Evolutionary conservation across 2,113 vertebrate genomes (phyloP), one percentile per base, ranked within the genome.

Genomic region (Morone chrysops): DNA sequence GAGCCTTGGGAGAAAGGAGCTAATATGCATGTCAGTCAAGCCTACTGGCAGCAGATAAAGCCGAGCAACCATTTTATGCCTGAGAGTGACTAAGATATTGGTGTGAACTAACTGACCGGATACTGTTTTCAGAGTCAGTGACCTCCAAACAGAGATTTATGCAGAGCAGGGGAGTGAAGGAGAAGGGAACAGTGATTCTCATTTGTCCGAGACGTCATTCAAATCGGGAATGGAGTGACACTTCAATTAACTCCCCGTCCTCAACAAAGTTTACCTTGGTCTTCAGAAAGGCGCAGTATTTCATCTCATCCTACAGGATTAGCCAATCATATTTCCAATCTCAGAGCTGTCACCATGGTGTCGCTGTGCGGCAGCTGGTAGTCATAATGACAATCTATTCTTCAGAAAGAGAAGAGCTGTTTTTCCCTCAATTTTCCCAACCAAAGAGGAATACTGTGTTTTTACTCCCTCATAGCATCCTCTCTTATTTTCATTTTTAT

Each of bases 271-370:
- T 94, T 93, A 93, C 91, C 93, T 94, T 89, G 88, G 84, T 89
- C 87, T 87, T 80, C 71, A 76, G 61, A 86, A 84, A 87, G 80
- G 78, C 51, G n/a, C 70, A 45, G 86, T 81, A 78, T 92, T 90
- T 92, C 86, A 80, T 89, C 88, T 89, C 81, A 85, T 90, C 91
- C 85, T 72, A 79, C 85, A 88, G 91, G 91, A 92, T 94, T 92
- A 94, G 88, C 90, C 86, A 92, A 92, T 94, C 91, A 93, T 92
- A 91, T 91, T 92, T 90, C 88, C 91, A 92, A 94, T 94, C 92
- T 92, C 86, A 66, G 84, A 88, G 54, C 91, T 93, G 93, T 91
- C 92, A 92, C 73, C 65, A 25, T 56, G 78, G 87, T 83, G 82
- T 91, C 45, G 68, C 86, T 84, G 72, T 70, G 76, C 48, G 20